Evolutionary conservation across 1,140 invertebrate genomes (phyloP), one percentile per base, ranked within the genome.

Genomic region (Cheumatopsyche charites): DNA sequence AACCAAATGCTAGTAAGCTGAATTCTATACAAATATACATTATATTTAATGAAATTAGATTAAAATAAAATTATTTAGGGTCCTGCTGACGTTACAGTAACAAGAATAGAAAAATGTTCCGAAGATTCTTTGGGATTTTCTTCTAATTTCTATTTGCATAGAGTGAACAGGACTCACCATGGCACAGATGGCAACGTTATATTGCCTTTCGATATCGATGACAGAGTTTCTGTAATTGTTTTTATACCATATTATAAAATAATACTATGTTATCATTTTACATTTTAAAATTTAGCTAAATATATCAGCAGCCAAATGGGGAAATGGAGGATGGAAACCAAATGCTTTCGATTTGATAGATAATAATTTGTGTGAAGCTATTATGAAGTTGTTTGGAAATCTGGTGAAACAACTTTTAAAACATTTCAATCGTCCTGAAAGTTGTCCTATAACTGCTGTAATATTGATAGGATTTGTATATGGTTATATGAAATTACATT

Each of bases 131-230:
- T 4, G 7, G 70, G 49, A 45, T 5, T 13, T 17, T 13, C 29
- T n/a, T 9, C 52, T 21, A 43, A 71, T 21, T 43, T 52, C 55
- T 17, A 19, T 47, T 55, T 67, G 19, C 19, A 19, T 36, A 72
- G 67, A 61, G 17, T 72, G 1, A 72, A 72, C 47, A 66, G 63
- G 15, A 67, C 70, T 11, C 62, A 72, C 42, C 62, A 65, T 58
- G 63, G 25, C 19, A 58, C 58, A 15, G 41, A 36, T 23, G 13
- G 25, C 1, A 45, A 29, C 13, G 9, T 67, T 23, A 26, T 13
- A 1, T 25, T 26, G 13, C 49, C 71, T 2, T 42, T 61, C 15
- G 55, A 45, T 67, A 26, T 72, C 1, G 55, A 72, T 9, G 71
- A 62, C 17, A 67, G 23, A 17, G 43, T 62, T 36, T 12, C 36